A percentile compares a stretch with the other conserved stretches of the same genome.
Evolutionary conservation across 1,140 invertebrate genomes (phyloP).

Genomic region (Cyclina sinensis): DNA sequence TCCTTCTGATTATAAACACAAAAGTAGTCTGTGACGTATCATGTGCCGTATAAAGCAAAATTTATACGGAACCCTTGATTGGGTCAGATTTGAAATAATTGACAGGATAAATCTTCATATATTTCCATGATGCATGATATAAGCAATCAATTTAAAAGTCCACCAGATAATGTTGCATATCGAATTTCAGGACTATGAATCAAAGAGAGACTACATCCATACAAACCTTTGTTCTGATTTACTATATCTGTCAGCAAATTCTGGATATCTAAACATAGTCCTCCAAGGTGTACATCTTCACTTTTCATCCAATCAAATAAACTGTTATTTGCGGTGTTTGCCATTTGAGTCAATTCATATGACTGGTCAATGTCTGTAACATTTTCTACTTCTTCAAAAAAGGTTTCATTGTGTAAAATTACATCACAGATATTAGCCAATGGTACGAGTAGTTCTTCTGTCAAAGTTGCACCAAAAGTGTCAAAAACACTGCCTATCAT

Average conservation of each 20-base stretch:
- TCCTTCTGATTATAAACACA: no score
- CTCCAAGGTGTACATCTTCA: neutral
- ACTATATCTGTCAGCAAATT: neutral
- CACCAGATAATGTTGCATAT: no score
- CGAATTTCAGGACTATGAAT: no score
- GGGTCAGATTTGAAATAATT: no score
- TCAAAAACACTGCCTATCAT: conserved; percentile 6
- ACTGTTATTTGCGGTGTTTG: neutral
- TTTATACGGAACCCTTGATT: no score
- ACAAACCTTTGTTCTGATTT: neutral
- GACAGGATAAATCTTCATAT: no score
- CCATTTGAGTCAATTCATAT: neutral
- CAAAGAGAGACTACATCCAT: neutral
- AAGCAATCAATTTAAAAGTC: no score
- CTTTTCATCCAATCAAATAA: conserved; percentile 57
- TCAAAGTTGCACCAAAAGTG: conserved; percentile 8
- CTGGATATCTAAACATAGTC: conserved; percentile 6
- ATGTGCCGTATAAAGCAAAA: no score
- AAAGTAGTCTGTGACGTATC: no score
- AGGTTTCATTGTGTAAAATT: conserved; percentile 24
- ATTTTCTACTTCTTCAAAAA: neutral
- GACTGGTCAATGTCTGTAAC: conserved; percentile 14
- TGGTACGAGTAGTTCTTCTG: neutral
- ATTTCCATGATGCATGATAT: no score
- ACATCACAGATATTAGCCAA: conserved; percentile 46